phyloP scores from a whole-genome alignment of 1,140 invertebrate genomes.

The Tetramorium parvispinum region DNA sequence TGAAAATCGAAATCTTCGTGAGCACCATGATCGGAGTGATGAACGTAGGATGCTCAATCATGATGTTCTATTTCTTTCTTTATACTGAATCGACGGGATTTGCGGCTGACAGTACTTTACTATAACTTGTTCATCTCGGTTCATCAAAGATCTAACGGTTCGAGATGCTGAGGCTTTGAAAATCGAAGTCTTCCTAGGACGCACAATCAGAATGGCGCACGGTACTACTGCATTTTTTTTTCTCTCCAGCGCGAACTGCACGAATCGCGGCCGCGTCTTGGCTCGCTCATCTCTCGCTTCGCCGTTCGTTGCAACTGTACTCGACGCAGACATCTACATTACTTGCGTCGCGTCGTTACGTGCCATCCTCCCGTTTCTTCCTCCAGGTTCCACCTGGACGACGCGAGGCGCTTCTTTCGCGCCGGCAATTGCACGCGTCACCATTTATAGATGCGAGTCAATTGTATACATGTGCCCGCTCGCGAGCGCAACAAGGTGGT shows the following conservation, averaged over 20 bases:
- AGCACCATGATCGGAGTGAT: conserved; percentile 19
- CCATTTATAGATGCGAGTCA: conserved; percentile 44
- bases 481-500: conserved; percentile 62
- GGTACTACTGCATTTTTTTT: conserved; percentile 35
- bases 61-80: conserved; percentile 22
- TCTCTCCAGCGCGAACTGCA: background rate
- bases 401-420: conserved; percentile 27
- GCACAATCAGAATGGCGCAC: conserved; percentile 17
- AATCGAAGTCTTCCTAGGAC: conserved; percentile 34
- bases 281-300: conserved; percentile 56
- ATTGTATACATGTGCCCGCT: conserved; percentile 21
- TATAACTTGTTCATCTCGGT: conserved; percentile 52
- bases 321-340: conserved; percentile 48
- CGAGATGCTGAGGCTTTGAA: conserved; percentile 27
- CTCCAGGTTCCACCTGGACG: conserved; percentile 14
- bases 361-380: conserved; percentile 36
- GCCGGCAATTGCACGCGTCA: conserved; percentile 31
- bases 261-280: conserved; percentile 46
- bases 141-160: conserved; percentile 54
- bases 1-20: conserved; percentile 39
- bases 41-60: conserved; percentile 37
- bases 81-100: conserved; percentile 26
- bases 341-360: conserved; percentile 3
- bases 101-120: conserved; percentile 27
- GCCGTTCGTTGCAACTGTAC: conserved; percentile 56